phyloP scores from a whole-genome alignment of 2,113 vertebrate genomes.

The Mohoua ochrocephala region DNA sequence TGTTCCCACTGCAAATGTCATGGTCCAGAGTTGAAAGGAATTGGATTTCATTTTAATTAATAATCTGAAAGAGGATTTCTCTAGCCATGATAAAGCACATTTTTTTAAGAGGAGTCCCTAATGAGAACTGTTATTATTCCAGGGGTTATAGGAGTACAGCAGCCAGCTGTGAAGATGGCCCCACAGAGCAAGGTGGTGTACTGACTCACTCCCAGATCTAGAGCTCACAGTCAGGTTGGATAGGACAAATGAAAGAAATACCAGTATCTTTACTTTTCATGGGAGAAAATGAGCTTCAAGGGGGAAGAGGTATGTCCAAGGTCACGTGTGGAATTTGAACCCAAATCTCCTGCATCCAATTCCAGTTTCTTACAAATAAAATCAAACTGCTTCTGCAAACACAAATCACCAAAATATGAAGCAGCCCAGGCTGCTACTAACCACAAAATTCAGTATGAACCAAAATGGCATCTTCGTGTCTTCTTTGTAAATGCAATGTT shows the following conservation, averaged over 20 bases:
- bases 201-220: neutral
- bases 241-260: neutral
- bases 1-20: neutral
- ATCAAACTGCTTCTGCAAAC: neutral
- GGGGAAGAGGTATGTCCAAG: neutral
- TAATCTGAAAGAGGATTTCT: neutral
- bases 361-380: neutral
- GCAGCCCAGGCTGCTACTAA: neutral
- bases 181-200: neutral
- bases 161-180: neutral
- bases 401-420: neutral
- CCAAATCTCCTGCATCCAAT: neutral
- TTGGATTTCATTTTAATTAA: slow-evolving; percentile 30
- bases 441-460: neutral
- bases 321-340: neutral
- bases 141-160: neutral
- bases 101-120: slow-evolving; percentile 2
- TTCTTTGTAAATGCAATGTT: neutral
- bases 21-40: neutral
- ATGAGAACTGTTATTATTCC: neutral
- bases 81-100: neutral
- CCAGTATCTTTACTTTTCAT: neutral
- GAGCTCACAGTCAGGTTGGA: neutral
- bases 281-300: neutral
- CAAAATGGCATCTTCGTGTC: neutral